Base-by-base conservation (phyloP, 2,888 invertebrate species). In the Drosophila recens region DNA sequence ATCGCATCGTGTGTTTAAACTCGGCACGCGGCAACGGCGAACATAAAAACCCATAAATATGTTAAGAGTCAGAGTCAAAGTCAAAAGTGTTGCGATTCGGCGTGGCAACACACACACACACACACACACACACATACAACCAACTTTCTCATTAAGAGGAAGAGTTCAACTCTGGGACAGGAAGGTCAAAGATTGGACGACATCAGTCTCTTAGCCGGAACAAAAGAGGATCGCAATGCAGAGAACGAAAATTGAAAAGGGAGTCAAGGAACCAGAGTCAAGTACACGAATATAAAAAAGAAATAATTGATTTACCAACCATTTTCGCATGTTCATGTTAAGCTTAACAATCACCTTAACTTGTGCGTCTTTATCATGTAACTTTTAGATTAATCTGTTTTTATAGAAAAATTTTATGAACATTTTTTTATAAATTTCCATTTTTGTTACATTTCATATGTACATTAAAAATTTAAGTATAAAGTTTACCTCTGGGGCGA, bases 11-110 rank as follows among this genome's bases (percentile, higher is more conserved):
- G 71, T 73, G 76, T 53, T 63, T 63, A 75, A 81, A 81, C 75
- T 80, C 75, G 85, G 85, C 85, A 84, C 86, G 88, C 77, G 85
- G 82, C 85, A 81, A 67, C 56, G 49, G 57, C 62, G 46, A 66
- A 67, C 72, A 85, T 72, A 82, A 79, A 83, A 82, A 79, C 82
- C 87, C 90, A 84, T 89, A 89, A 89, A 89, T 90, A 90, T 90
- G 80, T 89, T 89, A 90, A 86, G 72, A 90, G 89, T 90, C 89
- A 88, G 75, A 89, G 79, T 80, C 80, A 82, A 75, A 90, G 87
- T 84, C 85, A 86, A 85, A 83, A 80, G 81, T 78, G 73, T 79
- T 75, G 73, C 80, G 67, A 68, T 68, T 77, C 62, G 67, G 67
- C 56, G 71, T 69, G 58, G 46, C 69, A 34, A 49, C 57, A 43